phyloP scores from a whole-genome alignment of 64 coral and sea anemone species.

The Orbicella faveolata region DNA sequence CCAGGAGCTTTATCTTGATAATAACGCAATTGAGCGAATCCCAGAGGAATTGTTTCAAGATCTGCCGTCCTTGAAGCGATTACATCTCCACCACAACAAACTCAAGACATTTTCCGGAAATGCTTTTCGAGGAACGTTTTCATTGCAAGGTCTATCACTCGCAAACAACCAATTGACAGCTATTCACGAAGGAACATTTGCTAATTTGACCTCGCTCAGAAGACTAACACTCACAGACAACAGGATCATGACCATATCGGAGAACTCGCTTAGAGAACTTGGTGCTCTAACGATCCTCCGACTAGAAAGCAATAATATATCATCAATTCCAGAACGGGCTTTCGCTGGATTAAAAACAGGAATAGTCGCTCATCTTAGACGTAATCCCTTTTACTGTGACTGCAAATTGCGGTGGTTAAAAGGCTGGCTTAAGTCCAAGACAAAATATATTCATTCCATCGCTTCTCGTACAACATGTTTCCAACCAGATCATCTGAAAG shows the following conservation, averaged over 20 bases:
- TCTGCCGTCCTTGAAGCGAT: conserved; percentile 55
- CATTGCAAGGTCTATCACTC: conserved; percentile 61
- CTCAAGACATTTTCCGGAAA: conserved; percentile 47
- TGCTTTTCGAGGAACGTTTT: conserved; percentile 56
- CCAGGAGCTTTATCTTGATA: conserved; percentile 66
- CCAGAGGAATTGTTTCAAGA: conserved; percentile 67
- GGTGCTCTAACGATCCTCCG: conserved; percentile 45
- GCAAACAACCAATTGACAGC: conserved; percentile 74
- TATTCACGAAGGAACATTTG: conserved; percentile 46
- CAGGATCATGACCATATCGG: conserved; percentile 42
- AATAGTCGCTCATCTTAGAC: conserved; percentile 37
- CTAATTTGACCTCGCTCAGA: conserved; percentile 12
- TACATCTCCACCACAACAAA: conserved; percentile 75
- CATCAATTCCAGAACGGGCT: conserved; percentile 25
- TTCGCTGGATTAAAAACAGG: conserved; percentile 46
- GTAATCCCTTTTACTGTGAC: conserved; percentile 88
- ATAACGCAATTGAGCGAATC: conserved; percentile 60
- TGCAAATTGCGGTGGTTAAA: conserved; percentile 90
- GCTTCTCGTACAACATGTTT: conserved; percentile 45
- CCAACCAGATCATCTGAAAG: conserved; percentile 44
- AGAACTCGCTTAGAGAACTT: conserved; percentile 49
- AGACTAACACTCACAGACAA: conserved; percentile 62
- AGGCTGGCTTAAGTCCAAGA: conserved; percentile 51
- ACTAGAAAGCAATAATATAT: conserved; percentile 72
- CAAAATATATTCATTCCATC: conserved; percentile 46